Evolutionary conservation across 2,113 vertebrate genomes (phyloP).

Genomic region (Chloropsis cyanopogon): DNA sequence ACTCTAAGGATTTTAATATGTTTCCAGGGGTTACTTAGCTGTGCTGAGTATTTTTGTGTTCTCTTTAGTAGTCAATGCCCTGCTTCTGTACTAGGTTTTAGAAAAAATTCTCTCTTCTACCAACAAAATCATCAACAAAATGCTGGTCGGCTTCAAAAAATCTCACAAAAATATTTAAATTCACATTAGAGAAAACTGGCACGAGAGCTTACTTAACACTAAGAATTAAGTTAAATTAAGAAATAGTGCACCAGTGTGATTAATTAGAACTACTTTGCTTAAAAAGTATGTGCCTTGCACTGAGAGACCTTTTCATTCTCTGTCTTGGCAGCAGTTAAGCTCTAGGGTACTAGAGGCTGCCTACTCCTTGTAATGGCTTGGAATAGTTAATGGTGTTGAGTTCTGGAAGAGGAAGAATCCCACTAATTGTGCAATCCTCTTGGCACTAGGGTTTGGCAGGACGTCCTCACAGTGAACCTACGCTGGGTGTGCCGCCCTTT

Average conservation of each 20-base stretch:
- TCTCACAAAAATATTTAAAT: neutral
- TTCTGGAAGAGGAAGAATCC: conserved; percentile 41
- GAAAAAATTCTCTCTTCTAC: neutral
- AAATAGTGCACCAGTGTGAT: neutral
- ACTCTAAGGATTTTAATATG: neutral
- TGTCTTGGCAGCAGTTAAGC: conserved; percentile 23
- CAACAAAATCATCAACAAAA: neutral
- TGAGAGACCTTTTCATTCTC: neutral
- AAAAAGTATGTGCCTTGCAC: neutral
- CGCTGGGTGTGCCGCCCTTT: conserved; percentile 34
- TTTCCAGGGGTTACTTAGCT: conserved; percentile 22
- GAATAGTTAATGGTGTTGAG: conserved; percentile 9
- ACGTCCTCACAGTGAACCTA: conserved; percentile 35
- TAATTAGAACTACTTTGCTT: conserved; percentile 12
- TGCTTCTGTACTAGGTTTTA: neutral
- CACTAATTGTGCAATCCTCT: conserved; percentile 44
- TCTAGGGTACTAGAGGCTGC: neutral
- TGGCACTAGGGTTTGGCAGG: conserved; percentile 40
- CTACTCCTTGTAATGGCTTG: neutral
- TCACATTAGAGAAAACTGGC: neutral
- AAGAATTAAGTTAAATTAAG: neutral
- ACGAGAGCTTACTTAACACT: neutral
- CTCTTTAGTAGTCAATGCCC: neutral
- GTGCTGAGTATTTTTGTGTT: neutral
- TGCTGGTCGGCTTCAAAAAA: neutral